phyloP scores from a whole-genome alignment of 2,797 vertebrate species.

The Acrossocheilus wenchowensis region DNA sequence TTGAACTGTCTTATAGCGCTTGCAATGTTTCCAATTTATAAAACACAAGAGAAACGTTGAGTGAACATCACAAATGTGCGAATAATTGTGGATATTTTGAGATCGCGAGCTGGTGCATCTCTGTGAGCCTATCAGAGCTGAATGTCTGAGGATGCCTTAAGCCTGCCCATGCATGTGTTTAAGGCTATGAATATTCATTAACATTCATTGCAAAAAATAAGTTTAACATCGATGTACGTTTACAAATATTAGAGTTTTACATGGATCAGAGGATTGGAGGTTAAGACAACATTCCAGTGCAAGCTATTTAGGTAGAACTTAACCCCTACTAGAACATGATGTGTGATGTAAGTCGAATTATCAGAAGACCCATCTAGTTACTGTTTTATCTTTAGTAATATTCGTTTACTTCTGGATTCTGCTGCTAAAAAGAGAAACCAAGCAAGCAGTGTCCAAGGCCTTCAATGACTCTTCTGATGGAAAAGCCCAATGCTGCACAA shows the following conservation, averaged over 20 bases:
- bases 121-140: conserved; percentile 15
- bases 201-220: neutral
- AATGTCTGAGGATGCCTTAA: conserved; percentile 10
- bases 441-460: neutral
- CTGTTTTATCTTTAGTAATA: neutral
- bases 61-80: conserved; percentile 55
- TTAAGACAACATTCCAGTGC: conserved; percentile 4
- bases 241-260: conserved; percentile 6
- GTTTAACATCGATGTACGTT: neutral
- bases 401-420: neutral
- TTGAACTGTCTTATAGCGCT: conserved; percentile 61
- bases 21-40: conserved; percentile 67
- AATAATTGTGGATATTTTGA: conserved; percentile 58
- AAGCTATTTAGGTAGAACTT: neutral
- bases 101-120: neutral
- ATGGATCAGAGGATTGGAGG: neutral
- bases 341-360: neutral
- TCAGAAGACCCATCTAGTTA: neutral
- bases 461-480: neutral
- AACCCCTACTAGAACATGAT: neutral
- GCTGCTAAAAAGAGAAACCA: neutral
- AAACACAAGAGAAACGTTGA: conserved; percentile 61
- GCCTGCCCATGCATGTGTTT: neutral
- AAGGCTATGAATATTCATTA: conserved; percentile 6
- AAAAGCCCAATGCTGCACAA: neutral